Base-by-base conservation (phyloP, 2,113 vertebrate genomes). In the Myrmecophaga tridactyla region DNA sequence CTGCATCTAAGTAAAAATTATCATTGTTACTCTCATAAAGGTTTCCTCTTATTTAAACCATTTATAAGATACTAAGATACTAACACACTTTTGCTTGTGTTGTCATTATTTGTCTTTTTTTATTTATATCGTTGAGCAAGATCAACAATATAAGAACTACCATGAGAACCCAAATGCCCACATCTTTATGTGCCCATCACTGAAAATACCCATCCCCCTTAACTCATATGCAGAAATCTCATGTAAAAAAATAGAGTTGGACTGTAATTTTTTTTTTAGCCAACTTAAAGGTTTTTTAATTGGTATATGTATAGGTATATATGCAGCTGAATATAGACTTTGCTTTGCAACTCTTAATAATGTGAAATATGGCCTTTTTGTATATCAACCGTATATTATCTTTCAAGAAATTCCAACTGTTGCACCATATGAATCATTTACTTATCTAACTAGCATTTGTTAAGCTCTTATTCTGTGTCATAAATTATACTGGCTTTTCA, bases 361-460 rank as follows among this genome's bases (percentile, higher is more conserved):
- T 39, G 1, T 67, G 18, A 94, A 84, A 63, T 46, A 72, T 20
- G 27, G 1, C 7, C 87, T 20, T 80, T 86, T 90, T 46, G 8
- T 81, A 14, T 76, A 39, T 70, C 25, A 10, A 18, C 46, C 29
- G 31, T 60, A 83, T 41, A 73, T 56, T 77, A 31, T 41, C 36
- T 88, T 86, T 78, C 8, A 75, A 81, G 48, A 89, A 75, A 81
- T 53, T 89, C 86, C n/a, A 81, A 53, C 31, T 92, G 92, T 36
- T 73, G 27, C 85, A 29, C 67, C 62, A 13, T 53, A 70, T 80
- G 4, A 46, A 75, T 92, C 83, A 91, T 7, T 86, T 67, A 94
- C 7, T 48, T 75, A 58, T 85, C 12, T 9, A 67, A 62, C 7
- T 60, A 58, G 6, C 29, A n/a, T 56, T 85, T 89, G 48, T 20